Evolutionary conservation across 2,113 vertebrate species (phyloP).

Genomic region (Nesoenas mayeri): DNA sequence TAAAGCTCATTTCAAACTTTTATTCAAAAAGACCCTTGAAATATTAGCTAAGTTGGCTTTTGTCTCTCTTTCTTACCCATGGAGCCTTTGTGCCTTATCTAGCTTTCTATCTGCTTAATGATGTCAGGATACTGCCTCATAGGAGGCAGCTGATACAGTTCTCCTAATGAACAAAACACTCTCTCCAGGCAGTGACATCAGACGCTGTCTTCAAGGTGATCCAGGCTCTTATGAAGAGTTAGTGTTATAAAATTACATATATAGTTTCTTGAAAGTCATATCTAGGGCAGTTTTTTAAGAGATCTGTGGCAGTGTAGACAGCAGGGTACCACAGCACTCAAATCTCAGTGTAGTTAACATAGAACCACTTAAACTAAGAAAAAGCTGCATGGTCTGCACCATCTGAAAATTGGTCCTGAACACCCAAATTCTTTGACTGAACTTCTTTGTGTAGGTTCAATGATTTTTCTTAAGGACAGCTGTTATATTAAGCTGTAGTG

Average conservation of each 20-base stretch:
- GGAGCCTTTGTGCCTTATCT: background rate
- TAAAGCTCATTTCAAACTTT: background rate
- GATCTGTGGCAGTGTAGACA: background rate
- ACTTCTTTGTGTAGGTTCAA: background rate
- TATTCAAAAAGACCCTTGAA: background rate
- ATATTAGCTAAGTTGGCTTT: background rate
- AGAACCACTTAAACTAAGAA: conserved; percentile 9
- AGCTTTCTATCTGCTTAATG: background rate
- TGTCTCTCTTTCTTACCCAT: background rate
- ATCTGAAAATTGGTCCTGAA: conserved; percentile 22
- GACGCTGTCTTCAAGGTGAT: conserved; percentile 49
- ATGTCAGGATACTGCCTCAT: conserved; percentile 5
- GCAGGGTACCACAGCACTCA: conserved; percentile 22
- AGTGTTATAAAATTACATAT: background rate
- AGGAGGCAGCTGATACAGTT: conserved; percentile 3
- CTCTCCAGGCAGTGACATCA: conserved; percentile 43
- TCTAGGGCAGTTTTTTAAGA: conserved; percentile 54
- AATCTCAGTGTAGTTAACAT: conserved; percentile 29
- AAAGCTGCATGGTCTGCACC: background rate
- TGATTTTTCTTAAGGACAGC: background rate
- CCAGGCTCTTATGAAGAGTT: conserved; percentile 22
- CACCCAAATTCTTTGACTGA: background rate
- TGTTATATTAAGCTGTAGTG: background rate
- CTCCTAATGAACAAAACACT: conserved; percentile 37
- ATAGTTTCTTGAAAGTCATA: conserved; percentile 5